These are phyloP conservation scores for Cordilura impudica DNA, from an alignment of 2,888 invertebrate species.

Conservation along the genomic window DNA sequence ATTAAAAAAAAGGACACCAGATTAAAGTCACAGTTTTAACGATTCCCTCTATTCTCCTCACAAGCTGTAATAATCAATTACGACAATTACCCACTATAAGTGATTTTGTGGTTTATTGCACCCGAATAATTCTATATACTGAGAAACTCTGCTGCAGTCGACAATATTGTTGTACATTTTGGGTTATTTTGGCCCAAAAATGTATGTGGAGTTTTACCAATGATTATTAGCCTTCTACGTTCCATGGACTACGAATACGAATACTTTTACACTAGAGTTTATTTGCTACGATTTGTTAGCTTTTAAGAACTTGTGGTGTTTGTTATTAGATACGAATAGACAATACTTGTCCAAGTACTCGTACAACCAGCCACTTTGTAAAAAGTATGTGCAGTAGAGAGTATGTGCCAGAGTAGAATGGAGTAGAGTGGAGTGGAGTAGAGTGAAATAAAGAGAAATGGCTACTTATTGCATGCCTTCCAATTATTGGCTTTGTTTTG, in stretches of 20 bases:
- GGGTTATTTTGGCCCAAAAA: constrained; percentile 1
- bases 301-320: constrained; percentile 40
- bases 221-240: constrained; percentile 49
- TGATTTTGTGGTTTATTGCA: no score
- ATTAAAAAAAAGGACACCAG: no score
- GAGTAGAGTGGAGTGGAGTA: not conserved
- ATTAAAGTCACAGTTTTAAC: no score
- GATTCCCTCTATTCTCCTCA: no score
- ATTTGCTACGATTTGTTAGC: constrained; percentile 41
- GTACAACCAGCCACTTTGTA: constrained; percentile 8
- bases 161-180: not conserved
- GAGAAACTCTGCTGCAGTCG: no score
- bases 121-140: no score
- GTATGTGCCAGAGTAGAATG: not conserved
- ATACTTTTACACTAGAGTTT: constrained; percentile 19
- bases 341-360: not conserved
- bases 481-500: constrained; percentile 57
- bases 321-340: constrained; percentile 39
- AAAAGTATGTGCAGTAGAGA: constrained; percentile 8
- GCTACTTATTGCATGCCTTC: constrained; percentile 54
- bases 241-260: not conserved
- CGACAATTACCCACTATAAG: no score
- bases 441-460: constrained; percentile 42
- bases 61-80: no score
- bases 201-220: constrained; percentile 18